Evolutionary conservation across 2,888 invertebrate genomes (phyloP).

Genomic region (Cylindroiulus punctatus): DNA sequence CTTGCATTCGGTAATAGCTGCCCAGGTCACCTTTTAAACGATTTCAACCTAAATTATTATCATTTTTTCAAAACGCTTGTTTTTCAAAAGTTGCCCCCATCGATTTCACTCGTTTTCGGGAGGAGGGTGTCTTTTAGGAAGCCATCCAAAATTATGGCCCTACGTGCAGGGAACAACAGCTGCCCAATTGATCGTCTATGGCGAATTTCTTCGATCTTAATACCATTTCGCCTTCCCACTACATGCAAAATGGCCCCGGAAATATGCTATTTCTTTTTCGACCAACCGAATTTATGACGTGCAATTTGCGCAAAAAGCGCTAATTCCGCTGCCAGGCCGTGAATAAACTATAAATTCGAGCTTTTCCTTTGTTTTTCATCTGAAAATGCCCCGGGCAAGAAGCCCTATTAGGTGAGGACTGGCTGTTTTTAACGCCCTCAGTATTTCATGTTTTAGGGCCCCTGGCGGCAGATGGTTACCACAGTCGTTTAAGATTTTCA

Average conservation of each 20-base stretch:
- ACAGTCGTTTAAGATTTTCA: background rate
- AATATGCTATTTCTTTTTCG: background rate
- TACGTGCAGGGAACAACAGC: background rate
- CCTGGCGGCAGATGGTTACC: slow-evolving; percentile 1
- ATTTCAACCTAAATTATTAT: background rate
- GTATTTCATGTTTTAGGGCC: background rate
- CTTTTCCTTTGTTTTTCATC: background rate
- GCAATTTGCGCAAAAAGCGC: background rate
- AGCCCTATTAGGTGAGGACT: too few species aligned
- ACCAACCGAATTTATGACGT: background rate
- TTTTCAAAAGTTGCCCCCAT: background rate
- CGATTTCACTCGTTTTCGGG: background rate
- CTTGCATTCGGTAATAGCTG: background rate
- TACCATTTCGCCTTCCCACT: background rate
- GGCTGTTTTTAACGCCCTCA: background rate
- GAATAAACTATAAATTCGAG: background rate
- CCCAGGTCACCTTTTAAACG: background rate
- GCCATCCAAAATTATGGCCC: background rate
- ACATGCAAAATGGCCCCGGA: slow-evolving; percentile 1
- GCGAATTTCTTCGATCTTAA: background rate
- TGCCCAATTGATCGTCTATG: background rate
- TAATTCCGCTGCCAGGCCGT: background rate
- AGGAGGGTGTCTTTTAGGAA: background rate
- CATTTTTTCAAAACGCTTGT: background rate
- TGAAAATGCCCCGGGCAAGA: background rate